Evolutionary conservation across 2,113 vertebrate genomes (phyloP).

Genomic region (Daubentonia madagascariensis): DNA sequence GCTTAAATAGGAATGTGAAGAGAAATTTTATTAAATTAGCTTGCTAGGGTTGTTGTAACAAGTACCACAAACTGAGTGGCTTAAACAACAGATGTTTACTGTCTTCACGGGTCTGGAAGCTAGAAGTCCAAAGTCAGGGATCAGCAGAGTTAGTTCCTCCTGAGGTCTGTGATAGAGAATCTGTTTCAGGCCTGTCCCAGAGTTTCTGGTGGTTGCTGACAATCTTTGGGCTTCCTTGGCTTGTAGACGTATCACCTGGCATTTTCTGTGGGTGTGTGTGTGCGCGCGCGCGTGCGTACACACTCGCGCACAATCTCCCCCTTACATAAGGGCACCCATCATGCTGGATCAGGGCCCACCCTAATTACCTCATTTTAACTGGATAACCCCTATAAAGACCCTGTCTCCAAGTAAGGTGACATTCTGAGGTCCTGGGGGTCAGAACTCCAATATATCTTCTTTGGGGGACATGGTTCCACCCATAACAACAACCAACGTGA

Average conservation of each 20-base stretch:
- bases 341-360: neutral
- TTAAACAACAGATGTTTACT: accelerated
- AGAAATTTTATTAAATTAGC: neutral
- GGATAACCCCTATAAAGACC: neutral
- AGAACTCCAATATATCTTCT: neutral
- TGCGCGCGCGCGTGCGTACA: too few species aligned
- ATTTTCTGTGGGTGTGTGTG: too few species aligned
- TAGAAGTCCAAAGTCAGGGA: neutral
- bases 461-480: neutral
- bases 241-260: neutral
- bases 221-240: accelerated
- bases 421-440: neutral
- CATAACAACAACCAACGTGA: accelerated
- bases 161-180: accelerated
- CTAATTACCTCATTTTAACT: neutral
- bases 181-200: neutral
- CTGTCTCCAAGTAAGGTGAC: neutral
- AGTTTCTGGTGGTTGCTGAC: accelerated
- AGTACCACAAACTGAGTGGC: accelerated
- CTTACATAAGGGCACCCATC: neutral
- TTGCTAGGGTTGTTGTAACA: neutral
- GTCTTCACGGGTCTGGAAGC: neutral
- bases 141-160: accelerated
- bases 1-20: neutral
- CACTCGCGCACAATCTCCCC: too few species aligned